Evolutionary conservation across 2,113 vertebrate genomes (phyloP).

Genomic region (Probosciger aterrimus): DNA sequence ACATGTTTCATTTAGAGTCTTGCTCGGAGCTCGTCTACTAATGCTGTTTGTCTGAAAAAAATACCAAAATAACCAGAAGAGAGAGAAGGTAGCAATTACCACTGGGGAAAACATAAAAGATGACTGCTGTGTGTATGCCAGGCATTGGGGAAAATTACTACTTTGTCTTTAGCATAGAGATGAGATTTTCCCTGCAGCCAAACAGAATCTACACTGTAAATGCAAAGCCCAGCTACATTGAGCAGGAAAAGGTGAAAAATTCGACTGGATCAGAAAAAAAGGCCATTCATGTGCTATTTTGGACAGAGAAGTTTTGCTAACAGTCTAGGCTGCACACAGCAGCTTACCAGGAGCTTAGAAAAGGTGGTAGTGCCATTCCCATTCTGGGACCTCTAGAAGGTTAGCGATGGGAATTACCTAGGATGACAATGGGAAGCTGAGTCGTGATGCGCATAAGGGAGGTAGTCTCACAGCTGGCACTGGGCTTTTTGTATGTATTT

Average conservation of each 20-base stretch:
- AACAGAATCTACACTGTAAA: conserved; percentile 33
- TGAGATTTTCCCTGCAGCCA: conserved; percentile 45
- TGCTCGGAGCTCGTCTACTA: conserved; percentile 39
- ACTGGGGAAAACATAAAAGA: conserved; percentile 51
- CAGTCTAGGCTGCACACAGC: background rate
- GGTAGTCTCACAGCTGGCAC: background rate
- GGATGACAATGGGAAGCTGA: background rate
- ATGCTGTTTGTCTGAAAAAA: background rate
- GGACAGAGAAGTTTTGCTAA: background rate
- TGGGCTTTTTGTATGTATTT: background rate
- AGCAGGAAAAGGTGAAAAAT: background rate
- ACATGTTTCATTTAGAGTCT: conserved; percentile 40
- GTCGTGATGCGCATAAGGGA: background rate
- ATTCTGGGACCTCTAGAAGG: background rate
- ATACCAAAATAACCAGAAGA: background rate
- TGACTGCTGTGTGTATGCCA: conserved; percentile 8
- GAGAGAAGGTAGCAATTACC: conserved; percentile 59
- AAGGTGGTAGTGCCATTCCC: background rate
- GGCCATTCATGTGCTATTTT: background rate
- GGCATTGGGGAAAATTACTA: conserved; percentile 51
- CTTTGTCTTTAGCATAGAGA: conserved; percentile 49
- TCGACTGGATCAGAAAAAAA: conserved; percentile 5
- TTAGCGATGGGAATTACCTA: background rate
- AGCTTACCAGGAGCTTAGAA: background rate
- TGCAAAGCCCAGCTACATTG: background rate